These are phyloP conservation scores for Eurypyga helias DNA, from an alignment of 2,113 vertebrate species.

Conservation along the genomic window DNA sequence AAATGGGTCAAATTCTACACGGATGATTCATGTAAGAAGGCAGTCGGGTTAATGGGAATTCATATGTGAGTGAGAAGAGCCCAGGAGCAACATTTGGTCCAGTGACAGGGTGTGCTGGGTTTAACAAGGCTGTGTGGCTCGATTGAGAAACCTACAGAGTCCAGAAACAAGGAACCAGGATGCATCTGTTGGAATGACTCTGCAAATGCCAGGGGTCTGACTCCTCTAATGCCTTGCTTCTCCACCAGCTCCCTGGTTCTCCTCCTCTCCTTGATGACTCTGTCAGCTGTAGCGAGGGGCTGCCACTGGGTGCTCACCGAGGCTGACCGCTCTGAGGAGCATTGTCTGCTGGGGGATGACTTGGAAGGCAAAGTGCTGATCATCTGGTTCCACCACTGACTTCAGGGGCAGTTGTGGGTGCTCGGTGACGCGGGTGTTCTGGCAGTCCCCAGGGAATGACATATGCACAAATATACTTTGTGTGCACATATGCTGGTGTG, in stretches of 20 bases:
- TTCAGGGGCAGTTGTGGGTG: neutral
- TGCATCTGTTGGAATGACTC: neutral
- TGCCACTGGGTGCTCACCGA: fast-evolving
- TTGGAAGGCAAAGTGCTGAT: neutral
- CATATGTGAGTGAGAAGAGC: fast-evolving
- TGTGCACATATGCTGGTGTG: fast-evolving
- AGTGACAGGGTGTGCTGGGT: neutral
- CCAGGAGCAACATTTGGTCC: neutral
- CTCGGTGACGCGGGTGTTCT: neutral
- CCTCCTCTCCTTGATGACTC: neutral
- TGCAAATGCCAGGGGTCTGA: neutral
- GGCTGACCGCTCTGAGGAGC: neutral
- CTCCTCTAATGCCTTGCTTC: too few species aligned
- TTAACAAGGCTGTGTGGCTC: neutral
- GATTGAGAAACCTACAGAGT: neutral
- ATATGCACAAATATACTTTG: neutral
- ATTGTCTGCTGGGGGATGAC: neutral
- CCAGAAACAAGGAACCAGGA: neutral
- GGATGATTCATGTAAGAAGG: neutral
- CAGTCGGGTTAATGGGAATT: neutral
- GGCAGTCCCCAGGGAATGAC: neutral
- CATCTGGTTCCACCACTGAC: neutral
- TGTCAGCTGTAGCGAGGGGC: fast-evolving
- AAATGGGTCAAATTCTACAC: neutral
- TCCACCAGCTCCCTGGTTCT: neutral